Base-by-base conservation (phyloP, 2,797 vertebrate species). In the Arrhamphus sclerolepis region DNA sequence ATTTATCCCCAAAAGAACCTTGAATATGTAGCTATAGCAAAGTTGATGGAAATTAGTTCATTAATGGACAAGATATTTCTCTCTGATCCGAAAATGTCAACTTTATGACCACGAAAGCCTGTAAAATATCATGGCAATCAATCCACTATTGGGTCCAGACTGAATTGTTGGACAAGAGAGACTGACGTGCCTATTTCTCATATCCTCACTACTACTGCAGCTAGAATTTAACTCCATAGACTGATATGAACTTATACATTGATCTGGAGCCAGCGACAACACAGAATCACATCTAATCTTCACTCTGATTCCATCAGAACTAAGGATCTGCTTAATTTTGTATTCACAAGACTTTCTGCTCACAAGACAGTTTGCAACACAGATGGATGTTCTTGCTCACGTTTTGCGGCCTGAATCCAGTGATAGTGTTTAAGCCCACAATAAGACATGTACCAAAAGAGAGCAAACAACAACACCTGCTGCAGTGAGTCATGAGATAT, bases 381-480 rank as follows among this genome's bases (percentile, higher is more conserved):
- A 77, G 53, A 60, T 55, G 69, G 38, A 64, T 49, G 63, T 28
- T 65, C 22, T 66, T 29, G 50, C 31, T 42, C 52, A 66, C 11
- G 61, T 49, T 69, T 74, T 56, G 58, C 63, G 56, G 40, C 49
- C 65, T 8, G 20, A 79, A 80, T 71, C 63, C 57, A 49, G 34
- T 7, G 22, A 58, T 56, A 62, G 56, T 56, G 29, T 66, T 71
- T 64, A 62, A 58, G 48, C 57, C 46, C 44, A 53, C 66, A 49
- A 46, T 68, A 43, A 75, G 40, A 17, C 55, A 66, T 66, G 54
- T 70, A 31, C 50, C 67, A 41, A 38, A 72, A 66, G 59, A 67
- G 10, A 40, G 70, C 72, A 85, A 79, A 87, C 75, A 77, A 71
- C 57, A 82, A 66, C 82, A 83, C 78, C 80, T 82, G 84, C 75